Conservation (phyloP, 2,113 vertebrate species). For the Menura novaehollandiae region DNA sequence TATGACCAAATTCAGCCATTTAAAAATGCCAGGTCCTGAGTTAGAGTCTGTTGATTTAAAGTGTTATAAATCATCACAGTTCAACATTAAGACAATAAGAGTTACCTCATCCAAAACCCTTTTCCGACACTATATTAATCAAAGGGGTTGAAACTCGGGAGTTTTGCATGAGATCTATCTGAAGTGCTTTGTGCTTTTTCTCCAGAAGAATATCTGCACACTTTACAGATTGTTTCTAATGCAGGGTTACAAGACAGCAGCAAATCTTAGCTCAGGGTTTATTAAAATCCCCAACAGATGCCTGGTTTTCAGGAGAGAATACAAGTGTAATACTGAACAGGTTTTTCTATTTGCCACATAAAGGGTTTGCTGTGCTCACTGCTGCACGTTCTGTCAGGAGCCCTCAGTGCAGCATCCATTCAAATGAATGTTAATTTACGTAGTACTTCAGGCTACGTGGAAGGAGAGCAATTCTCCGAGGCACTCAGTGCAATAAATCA, state of each 20-base stretch:
- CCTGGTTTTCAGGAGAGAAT: conserved; percentile 17
- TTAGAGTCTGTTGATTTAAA: not conserved
- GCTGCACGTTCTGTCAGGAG: not conserved
- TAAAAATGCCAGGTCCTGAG: not conserved
- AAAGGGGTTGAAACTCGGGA: not conserved
- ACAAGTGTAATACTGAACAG: conserved; percentile 22
- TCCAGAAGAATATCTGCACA: not conserved
- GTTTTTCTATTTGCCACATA: conserved; percentile 42
- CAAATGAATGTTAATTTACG: conserved; percentile 28
- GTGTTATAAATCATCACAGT: not conserved
- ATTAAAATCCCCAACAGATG: conserved; percentile 6
- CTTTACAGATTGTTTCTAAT: not conserved
- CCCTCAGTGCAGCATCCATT: conserved; percentile 1
- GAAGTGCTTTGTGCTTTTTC: not conserved
- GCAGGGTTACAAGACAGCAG: not conserved
- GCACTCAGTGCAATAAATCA: not conserved
- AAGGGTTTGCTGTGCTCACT: not conserved
- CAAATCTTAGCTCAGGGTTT: conserved; percentile 21
- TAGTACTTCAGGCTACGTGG: not conserved
- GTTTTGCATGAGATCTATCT: not conserved
- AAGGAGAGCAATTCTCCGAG: not conserved
- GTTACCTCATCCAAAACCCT: not conserved
- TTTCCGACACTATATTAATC: not conserved
- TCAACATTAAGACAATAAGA: not conserved
- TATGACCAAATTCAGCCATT: not conserved